Evolutionary conservation across 2,888 invertebrate genomes (phyloP).

Genomic region (Drosophila mulleri): DNA sequence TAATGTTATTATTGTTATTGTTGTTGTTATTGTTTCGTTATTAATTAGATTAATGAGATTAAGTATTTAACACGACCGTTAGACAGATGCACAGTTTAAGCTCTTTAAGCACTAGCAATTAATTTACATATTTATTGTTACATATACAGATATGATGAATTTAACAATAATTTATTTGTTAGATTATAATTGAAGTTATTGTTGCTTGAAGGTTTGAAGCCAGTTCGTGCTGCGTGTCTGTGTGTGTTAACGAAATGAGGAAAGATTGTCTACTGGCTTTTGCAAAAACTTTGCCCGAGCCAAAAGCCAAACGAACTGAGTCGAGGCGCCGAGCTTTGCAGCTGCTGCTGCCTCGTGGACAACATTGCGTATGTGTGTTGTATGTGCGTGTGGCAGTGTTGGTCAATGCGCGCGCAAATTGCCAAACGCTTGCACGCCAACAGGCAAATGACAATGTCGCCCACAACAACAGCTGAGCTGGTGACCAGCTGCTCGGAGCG

Average conservation of each 20-base stretch:
- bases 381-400: slow-evolving; percentile 59
- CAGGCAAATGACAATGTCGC: slow-evolving; percentile 66
- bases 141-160: slow-evolving; percentile 1
- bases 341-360: slow-evolving; percentile 50
- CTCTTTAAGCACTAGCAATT: slow-evolving; percentile 40
- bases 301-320: slow-evolving; percentile 49
- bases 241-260: slow-evolving; percentile 81
- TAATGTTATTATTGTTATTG: neutral
- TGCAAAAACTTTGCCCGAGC: slow-evolving; percentile 60
- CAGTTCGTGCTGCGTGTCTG: slow-evolving; percentile 60
- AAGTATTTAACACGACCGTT: slow-evolving; percentile 28
- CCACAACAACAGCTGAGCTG: slow-evolving; percentile 74
- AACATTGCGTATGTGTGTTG: slow-evolving; percentile 67
- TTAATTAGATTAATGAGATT: slow-evolving; percentile 24
- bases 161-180: slow-evolving; percentile 11
- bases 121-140: neutral
- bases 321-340: slow-evolving; percentile 42
- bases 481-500: slow-evolving; percentile 47
- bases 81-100: slow-evolving; percentile 46
- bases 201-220: slow-evolving; percentile 47
- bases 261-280: slow-evolving; percentile 82
- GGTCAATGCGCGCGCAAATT: slow-evolving; percentile 78
- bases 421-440: slow-evolving; percentile 64
- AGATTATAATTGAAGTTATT: slow-evolving; percentile 31
- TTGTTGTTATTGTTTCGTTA: slow-evolving; percentile 8